Percentiles rank a stretch among this genome's conserved stretches.
Evolutionary conservation across 2,113 vertebrate genomes (phyloP).

Genomic region (Nycticryphes semicollaris): DNA sequence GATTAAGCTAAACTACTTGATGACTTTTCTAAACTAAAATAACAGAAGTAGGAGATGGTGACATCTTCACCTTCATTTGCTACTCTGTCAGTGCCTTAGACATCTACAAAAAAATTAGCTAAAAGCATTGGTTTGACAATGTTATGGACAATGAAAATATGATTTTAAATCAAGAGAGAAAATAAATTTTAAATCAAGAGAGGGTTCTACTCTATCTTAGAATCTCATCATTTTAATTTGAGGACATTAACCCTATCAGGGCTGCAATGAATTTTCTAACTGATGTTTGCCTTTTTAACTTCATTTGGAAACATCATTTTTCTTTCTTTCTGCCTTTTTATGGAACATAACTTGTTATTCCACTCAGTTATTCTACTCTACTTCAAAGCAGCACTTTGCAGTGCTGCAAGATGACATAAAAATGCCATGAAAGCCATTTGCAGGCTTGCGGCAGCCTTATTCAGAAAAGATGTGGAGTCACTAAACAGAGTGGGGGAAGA

Average conservation of each 20-base stretch:
- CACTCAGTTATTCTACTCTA: neutral
- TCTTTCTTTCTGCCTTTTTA: neutral
- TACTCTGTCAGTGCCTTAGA: neutral
- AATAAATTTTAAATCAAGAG: neutral
- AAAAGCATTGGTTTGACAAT: neutral
- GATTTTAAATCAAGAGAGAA: neutral
- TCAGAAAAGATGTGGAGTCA: neutral
- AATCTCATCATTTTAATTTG: neutral
- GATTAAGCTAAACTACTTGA: neutral
- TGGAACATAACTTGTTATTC: neutral
- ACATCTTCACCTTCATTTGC: neutral
- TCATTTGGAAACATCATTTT: neutral
- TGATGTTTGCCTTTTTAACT: neutral
- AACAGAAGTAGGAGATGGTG: neutral
- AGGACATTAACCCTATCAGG: fast-evolving
- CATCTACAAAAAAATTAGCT: neutral
- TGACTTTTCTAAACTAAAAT: neutral
- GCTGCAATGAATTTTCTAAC: neutral
- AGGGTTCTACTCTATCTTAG: too few species aligned
- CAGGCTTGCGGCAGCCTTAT: neutral
- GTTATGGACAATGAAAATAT: neutral
- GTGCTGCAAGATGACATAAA: neutral
- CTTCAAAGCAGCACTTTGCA: neutral
- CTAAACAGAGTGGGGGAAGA: fast-evolving
- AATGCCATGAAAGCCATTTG: neutral